Percentiles rank a stretch among this genome's conserved stretches.
These are phyloP conservation scores for Phaonia tiefii DNA, from an alignment of 2,888 invertebrate genomes.

Conservation along the genomic window DNA sequence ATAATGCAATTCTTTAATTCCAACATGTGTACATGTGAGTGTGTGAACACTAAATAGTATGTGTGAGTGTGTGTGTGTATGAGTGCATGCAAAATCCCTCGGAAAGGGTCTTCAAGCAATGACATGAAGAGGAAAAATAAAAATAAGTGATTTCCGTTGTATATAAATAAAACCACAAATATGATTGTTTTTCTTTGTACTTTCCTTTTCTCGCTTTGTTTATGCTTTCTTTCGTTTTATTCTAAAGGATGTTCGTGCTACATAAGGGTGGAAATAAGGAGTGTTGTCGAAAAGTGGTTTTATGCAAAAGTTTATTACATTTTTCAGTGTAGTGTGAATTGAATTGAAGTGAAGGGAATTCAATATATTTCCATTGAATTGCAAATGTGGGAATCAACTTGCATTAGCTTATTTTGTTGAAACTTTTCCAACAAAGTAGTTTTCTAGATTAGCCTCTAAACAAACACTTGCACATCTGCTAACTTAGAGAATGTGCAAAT, in stretches of 20 bases:
- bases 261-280: conserved; percentile 8
- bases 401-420: too few relatives aligned
- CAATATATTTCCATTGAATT: neutral
- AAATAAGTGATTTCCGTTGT: conserved; percentile 57
- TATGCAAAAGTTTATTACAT: conserved; percentile 33
- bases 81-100: neutral
- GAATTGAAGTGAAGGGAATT: conserved; percentile 4
- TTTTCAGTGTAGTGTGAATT: neutral
- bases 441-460: too few relatives aligned
- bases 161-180: conserved; percentile 58
- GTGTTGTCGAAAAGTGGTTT: conserved; percentile 51
- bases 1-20: conserved; percentile 48
- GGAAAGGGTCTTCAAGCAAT: neutral
- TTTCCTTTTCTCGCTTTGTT: neutral
- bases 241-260: neutral
- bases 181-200: conserved; percentile 44
- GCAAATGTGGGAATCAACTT: neutral
- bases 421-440: too few relatives aligned
- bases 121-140: conserved; percentile 39
- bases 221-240: neutral
- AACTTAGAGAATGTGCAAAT: too few relatives aligned
- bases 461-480: too few relatives aligned
- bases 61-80: neutral
- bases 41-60: too few relatives aligned
- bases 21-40: neutral